A percentile compares a stretch with the other conserved stretches of the same genome.
These are phyloP conservation scores for Eonycteris spelaea DNA, from an alignment of 2,113 vertebrate genomes.

Conservation along the genomic window DNA sequence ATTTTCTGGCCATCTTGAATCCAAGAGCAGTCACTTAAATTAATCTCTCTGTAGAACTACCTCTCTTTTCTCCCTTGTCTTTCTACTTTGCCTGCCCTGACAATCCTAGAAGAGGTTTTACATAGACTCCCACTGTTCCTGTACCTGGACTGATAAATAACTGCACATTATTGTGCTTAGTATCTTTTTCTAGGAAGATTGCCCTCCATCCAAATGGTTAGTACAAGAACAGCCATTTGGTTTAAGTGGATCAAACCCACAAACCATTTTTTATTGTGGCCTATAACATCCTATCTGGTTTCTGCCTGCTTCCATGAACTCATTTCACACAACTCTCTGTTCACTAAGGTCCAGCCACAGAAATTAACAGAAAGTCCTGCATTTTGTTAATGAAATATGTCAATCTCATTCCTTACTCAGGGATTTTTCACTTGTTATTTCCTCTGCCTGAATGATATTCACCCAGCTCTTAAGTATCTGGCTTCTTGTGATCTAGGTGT, in stretches of 20 bases:
- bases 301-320: not conserved
- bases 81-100: not conserved
- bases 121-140: not conserved
- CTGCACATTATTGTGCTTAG: not conserved
- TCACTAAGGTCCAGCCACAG: not conserved
- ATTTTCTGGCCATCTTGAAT: not conserved
- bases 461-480: not conserved
- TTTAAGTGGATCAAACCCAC: not conserved
- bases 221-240: not conserved
- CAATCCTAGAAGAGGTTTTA: not conserved
- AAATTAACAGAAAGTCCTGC: not conserved
- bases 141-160: not conserved
- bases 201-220: not conserved
- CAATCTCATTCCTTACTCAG: not conserved
- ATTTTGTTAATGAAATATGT: not conserved
- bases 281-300: not conserved
- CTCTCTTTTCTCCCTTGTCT: not conserved
- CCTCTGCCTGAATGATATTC: not conserved
- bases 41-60: not conserved
- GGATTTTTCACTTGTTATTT: not conserved
- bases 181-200: not conserved
- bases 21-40: not conserved
- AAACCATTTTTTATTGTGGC: not conserved
- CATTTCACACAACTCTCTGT: not conserved
- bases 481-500: not conserved